These are phyloP conservation scores for Eupsittula cactorum DNA, from an alignment of 2,113 vertebrate genomes.

Conservation along the genomic window DNA sequence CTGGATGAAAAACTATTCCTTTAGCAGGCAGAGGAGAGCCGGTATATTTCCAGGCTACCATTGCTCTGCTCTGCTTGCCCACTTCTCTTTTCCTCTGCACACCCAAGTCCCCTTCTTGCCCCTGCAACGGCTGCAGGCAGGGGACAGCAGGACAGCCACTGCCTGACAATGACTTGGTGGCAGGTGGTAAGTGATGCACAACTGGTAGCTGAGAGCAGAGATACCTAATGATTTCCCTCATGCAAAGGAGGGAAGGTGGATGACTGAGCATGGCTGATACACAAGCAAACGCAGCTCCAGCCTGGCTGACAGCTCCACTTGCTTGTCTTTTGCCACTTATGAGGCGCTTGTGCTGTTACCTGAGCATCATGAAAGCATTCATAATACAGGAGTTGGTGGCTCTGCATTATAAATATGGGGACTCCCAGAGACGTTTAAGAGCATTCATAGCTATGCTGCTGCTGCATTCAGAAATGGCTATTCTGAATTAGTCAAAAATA, in stretches of 20 bases:
- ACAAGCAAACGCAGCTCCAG: not conserved
- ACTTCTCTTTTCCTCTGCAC: not conserved
- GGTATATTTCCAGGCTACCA: not conserved
- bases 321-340: not conserved
- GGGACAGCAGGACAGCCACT: not conserved
- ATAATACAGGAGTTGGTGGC: not conserved
- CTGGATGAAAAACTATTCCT: not conserved
- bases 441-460: not conserved
- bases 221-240: not conserved
- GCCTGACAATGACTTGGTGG: not conserved
- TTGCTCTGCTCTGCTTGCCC: not conserved
- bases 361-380: not conserved
- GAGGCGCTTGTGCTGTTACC: not conserved
- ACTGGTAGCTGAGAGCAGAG: not conserved
- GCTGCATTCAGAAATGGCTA: not conserved
- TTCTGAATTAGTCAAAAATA: not conserved
- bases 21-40: not conserved
- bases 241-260: not conserved
- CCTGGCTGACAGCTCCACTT: not conserved
- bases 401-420: not conserved
- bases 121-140: not conserved
- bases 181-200: not conserved
- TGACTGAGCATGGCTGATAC: accelerated
- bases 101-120: not conserved
- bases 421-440: not conserved